Base-by-base conservation (phyloP, 2,888 invertebrate species). In the Bombylius discolor region DNA sequence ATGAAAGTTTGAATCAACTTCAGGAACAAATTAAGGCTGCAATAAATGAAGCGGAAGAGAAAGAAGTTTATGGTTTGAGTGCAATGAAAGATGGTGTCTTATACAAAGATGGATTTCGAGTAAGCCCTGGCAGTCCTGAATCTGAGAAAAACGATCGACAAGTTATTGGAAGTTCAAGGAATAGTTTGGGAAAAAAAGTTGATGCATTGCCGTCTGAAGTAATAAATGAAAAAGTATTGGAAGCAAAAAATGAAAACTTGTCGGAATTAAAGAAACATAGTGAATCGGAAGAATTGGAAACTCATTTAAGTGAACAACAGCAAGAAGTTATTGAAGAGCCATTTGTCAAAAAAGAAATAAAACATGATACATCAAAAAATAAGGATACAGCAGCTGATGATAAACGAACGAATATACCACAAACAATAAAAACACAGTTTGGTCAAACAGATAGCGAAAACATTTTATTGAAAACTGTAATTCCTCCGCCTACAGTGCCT, bases 71-170 rank as follows among this genome's bases (percentile, higher is more conserved):
- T 4, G 63, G 62, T 5, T 60, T 60, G 4, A 66, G 68, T 57
- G 65, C 62, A 14, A 71, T 73, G 72, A 65, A 70, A 60, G 73
- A 74, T 60, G 73, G 73, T 4, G 66, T 74, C 12, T 59, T 62
- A 13, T 73, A 74, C 51, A 66, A 64, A 52, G 68, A 73, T 50
- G 74, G 74, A 0, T 68, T 69, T 53, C 70, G 74, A 1, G 58
- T 72, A 44, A 65, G 68, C 53, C 65, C 67, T n/a, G 52, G 51
- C 7, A 34, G 23, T 14, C 23, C 13, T n/a, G 55, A 58, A 44
- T 48, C 42, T 34, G 12, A 31, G 23, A 45, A 45, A 52, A 53
- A 47, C 9, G 57, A 55, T n/a, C 46, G 56, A 3, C 53, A 56
- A 49, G 46, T 54, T 13, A 54, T 54, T 52, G 52, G 55, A 7